Conservation (phyloP, 2,888 invertebrate species). For the Galeruca laticollis region DNA sequence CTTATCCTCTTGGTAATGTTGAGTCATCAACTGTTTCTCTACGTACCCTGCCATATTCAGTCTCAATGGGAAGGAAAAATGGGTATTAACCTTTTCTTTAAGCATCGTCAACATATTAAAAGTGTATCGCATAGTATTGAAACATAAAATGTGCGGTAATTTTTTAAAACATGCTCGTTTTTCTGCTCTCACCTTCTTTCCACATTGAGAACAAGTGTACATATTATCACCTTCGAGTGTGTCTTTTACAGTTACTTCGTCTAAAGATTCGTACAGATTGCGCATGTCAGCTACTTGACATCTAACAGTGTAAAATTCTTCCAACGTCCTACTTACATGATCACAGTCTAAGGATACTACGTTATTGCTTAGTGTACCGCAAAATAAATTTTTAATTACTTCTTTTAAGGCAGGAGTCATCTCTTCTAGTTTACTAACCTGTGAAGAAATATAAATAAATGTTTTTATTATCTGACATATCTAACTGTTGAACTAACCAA, state of each 20-base stretch:
- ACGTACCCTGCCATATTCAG: slow-evolving; percentile 96
- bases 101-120: slow-evolving; percentile 98
- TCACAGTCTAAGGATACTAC: slow-evolving; percentile 96
- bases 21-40: slow-evolving; percentile 92
- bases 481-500: slow-evolving; percentile 70
- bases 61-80: slow-evolving; percentile 94
- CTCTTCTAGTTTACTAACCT: slow-evolving; percentile 88
- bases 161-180: slow-evolving; percentile 89
- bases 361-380: slow-evolving; percentile 94
- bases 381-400: slow-evolving; percentile 90
- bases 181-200: slow-evolving; percentile 94
- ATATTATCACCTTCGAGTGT: slow-evolving; percentile 97
- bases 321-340: slow-evolving; percentile 93
- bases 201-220: slow-evolving; percentile 96
- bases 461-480: not conserved
- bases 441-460: not conserved
- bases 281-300: slow-evolving; percentile 98
- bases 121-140: slow-evolving; percentile 97
- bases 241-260: slow-evolving; percentile 97
- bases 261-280: slow-evolving; percentile 92
- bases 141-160: slow-evolving; percentile 91
- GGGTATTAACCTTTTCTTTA: slow-evolving; percentile 97
- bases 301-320: slow-evolving; percentile 96
- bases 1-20: slow-evolving; percentile 84
- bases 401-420: slow-evolving; percentile 93